Base-by-base conservation (phyloP, 2,113 vertebrate genomes). In the Ceuthmochares aereus region DNA sequence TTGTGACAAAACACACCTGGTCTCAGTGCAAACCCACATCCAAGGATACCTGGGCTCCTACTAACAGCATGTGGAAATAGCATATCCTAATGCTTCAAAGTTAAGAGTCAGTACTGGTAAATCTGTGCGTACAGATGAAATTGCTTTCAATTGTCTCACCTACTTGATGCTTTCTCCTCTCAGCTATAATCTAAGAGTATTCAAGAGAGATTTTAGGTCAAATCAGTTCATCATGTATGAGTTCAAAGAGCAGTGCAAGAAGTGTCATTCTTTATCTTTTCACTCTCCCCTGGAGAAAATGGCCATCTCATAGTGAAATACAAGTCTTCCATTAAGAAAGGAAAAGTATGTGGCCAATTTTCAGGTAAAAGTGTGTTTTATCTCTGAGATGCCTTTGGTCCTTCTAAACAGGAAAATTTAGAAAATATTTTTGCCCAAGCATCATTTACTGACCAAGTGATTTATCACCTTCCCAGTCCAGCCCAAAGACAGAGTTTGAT, bases 141-240 rank as follows among this genome's bases (percentile, higher is more conserved):
- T 7, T 62, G n/a, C 66, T 73, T 77, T 67, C 34, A 15, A 42
- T 23, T 3, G 12, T 51, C 52, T 92, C 79, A 43, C 37, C 42
- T 70, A 36, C 52, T 34, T 37, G 36, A 49, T 88, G 42, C 37
- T 70, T 15, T 32, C 43, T 70, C 37, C 47, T 81, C 63, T 0
- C 10, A 62, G 81, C 36, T 93, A 78, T 84, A 94, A 74, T 29
- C 49, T 55, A 25, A 69, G 45, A 52, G 27, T 74, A 10, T 55
- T 92, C 32, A 42, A 52, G 78, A 73, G n/a, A 59, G 32, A 70
- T 88, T 95, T 94, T 37, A 81, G n/a, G 66, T 84, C 70, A 76
- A 62, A 62, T 77, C 63, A 20, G 20, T 23, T 3, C 30, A n/a
- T 58, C 26, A 2, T 7, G 5, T 17, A 21, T 23, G 70, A 11